These are phyloP conservation scores for Keiferia lycopersicella DNA, from an alignment of 2,888 invertebrate genomes.

Conservation along the genomic window DNA sequence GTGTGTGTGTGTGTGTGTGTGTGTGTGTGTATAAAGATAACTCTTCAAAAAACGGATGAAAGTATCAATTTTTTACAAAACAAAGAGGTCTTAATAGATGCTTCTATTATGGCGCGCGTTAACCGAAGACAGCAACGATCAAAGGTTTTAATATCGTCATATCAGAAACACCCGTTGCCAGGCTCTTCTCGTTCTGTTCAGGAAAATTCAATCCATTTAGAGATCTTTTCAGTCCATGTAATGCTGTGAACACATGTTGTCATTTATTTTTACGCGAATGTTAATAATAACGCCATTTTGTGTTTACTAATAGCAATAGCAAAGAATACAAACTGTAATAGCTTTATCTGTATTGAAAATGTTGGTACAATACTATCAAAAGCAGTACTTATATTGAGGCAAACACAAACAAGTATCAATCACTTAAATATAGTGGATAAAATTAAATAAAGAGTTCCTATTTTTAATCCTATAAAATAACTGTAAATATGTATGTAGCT, in stretches of 20 bases:
- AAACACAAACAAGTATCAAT: too few species aligned
- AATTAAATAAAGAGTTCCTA: too few species aligned
- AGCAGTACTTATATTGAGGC: background rate
- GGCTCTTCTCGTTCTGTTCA: background rate
- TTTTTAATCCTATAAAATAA: too few species aligned
- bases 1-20: too few species aligned
- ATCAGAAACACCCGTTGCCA: conserved; percentile 8
- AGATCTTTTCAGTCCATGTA: background rate
- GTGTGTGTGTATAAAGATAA: background rate
- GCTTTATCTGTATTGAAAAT: background rate
- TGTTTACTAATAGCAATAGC: too few species aligned
- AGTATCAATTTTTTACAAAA: background rate
- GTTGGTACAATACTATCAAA: background rate
- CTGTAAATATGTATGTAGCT: too few species aligned
- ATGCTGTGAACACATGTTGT: background rate
- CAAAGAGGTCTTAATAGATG: background rate
- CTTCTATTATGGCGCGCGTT: background rate
- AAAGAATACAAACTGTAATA: too few species aligned
- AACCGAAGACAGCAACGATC: background rate
- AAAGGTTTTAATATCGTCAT: conserved; percentile 4
- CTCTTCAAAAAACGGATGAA: background rate
- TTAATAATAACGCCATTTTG: too few species aligned
- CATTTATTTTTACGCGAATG: background rate
- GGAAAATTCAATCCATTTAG: background rate
- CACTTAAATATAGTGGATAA: too few species aligned